A percentile compares a stretch with the other conserved stretches of the same genome.
Evolutionary conservation across 2,797 vertebrate genomes (phyloP).

Genomic region (Carcharodon carcharias): DNA sequence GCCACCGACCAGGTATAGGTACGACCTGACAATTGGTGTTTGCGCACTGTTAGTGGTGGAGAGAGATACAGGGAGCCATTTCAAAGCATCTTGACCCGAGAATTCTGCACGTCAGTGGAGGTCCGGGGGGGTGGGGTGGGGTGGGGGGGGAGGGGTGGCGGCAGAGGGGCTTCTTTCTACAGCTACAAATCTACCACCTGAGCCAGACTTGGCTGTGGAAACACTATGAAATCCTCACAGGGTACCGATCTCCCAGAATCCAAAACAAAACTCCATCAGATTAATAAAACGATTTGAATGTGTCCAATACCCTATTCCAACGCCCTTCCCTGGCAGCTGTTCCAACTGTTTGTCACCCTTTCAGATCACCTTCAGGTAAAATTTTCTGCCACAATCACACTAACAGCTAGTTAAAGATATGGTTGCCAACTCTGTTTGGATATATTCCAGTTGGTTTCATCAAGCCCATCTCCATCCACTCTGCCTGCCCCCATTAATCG

Average conservation of each 20-base stretch:
- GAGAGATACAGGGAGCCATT: no score
- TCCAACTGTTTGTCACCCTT: neutral
- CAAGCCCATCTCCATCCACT: neutral
- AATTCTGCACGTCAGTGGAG: no score
- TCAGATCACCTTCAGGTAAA: no score
- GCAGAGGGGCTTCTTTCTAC: neutral
- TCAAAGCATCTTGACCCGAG: no score
- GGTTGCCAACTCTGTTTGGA: neutral
- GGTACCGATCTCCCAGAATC: neutral
- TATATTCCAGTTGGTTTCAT: neutral
- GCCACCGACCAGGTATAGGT: neutral
- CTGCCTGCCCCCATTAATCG: neutral
- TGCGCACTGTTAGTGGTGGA: no score
- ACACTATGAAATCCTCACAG: neutral
- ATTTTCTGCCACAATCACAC: neutral
- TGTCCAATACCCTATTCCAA: neutral
- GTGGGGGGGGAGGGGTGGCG: no score
- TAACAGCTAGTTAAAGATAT: neutral
- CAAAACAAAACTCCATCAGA: neutral
- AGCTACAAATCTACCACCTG: neutral
- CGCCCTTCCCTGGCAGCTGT: no score
- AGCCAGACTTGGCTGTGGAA: neutral
- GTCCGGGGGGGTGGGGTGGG: no score
- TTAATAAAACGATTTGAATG: neutral
- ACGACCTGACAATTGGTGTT: neutral